Conservation (phyloP, 1,140 invertebrate genomes). For the Pachypeltis micranthus region DNA sequence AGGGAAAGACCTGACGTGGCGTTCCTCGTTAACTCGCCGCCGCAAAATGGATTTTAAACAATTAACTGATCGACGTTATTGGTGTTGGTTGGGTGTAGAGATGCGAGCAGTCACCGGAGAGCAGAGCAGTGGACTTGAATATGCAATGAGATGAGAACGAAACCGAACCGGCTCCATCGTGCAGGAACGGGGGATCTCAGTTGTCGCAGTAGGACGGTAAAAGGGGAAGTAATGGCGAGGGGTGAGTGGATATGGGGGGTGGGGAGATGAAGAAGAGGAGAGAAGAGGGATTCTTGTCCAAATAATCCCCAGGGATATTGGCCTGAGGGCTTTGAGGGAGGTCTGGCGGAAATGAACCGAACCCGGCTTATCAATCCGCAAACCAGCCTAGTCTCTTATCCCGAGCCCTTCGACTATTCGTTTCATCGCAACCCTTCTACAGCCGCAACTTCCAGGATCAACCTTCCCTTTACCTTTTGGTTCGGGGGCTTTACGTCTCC, state of each 20-base stretch:
- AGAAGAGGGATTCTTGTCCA: neutral
- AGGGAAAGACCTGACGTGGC: too few relatives aligned
- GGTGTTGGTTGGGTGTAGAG: neutral
- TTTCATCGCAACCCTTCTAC: too few relatives aligned
- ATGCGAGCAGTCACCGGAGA: too few relatives aligned
- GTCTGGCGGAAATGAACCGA: neutral
- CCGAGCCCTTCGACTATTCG: too few relatives aligned
- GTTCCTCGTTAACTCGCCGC: too few relatives aligned
- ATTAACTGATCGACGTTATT: neutral
- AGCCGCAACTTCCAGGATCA: too few relatives aligned
- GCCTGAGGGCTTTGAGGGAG: neutral
- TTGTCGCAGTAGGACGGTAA: neutral
- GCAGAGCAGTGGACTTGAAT: neutral
- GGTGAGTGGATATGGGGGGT: too few relatives aligned
- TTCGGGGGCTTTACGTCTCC: too few relatives aligned
- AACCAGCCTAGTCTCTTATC: neutral
- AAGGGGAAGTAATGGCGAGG: too few relatives aligned
- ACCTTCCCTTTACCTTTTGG: too few relatives aligned
- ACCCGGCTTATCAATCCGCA: neutral
- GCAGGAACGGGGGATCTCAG: too few relatives aligned
- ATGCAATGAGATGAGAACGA: neutral
- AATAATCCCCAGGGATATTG: neutral
- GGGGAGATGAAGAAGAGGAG: too few relatives aligned
- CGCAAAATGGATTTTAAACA: neutral
- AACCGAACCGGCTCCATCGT: neutral